Evolutionary conservation across 2,888 invertebrate species (phyloP).

Genomic region (Spisula subtruncata): DNA sequence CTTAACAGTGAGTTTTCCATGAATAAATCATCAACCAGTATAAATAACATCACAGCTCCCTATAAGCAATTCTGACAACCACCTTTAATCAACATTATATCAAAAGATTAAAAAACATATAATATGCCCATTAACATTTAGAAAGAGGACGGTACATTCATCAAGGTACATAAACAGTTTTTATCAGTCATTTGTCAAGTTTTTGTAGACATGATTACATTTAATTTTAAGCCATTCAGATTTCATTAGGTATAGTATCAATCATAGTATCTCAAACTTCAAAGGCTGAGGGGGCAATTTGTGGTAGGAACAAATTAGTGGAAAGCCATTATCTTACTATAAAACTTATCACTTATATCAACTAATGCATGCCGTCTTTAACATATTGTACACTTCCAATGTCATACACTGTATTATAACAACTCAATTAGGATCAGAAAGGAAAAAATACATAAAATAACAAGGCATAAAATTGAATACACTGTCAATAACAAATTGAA

Average conservation of each 20-base stretch:
- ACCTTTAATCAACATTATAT: not conserved
- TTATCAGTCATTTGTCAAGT: not conserved
- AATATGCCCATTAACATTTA: not conserved
- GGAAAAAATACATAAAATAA: not conserved
- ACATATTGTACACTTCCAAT: not conserved
- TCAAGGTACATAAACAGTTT: not conserved
- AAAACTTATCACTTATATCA: not conserved
- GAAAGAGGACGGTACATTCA: conserved; percentile 1
- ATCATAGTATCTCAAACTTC: conserved; percentile 8
- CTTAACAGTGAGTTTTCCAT: too few species aligned
- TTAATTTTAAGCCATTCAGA: conserved; percentile 31
- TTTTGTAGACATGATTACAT: conserved; percentile 18
- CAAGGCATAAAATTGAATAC: conserved; percentile 4
- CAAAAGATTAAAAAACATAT: not conserved
- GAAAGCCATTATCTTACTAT: conserved; percentile 17
- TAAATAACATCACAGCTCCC: too few species aligned
- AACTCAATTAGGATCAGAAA: conserved; percentile 1
- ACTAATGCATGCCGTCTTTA: conserved; percentile 8
- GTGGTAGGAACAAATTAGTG: not conserved
- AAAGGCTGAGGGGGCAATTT: conserved; percentile 8
- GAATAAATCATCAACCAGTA: too few species aligned
- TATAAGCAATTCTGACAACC: not conserved
- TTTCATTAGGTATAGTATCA: not conserved
- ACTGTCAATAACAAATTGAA: conserved; percentile 10
- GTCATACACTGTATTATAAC: not conserved